Base-by-base conservation (phyloP, 2,797 vertebrate species). In the Chaetodon trifasciatus region DNA sequence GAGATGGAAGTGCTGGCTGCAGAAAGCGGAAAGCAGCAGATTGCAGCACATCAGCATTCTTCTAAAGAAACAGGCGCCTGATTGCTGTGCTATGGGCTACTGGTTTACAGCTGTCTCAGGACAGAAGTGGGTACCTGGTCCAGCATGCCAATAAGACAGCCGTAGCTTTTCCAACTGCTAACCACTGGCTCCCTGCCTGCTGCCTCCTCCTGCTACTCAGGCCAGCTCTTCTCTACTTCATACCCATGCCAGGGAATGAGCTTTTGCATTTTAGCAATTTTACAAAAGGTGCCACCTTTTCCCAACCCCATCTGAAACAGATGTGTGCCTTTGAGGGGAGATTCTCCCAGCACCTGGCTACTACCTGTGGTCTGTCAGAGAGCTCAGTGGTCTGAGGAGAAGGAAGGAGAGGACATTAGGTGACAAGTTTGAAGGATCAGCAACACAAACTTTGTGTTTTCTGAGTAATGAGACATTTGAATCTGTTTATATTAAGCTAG, bases 101-200 rank as follows among this genome's bases (percentile, higher is more conserved):
- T 99, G 97, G 92, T 96, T 97, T 97, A 96, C 98, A 99, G 97
- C 98, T 99, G 98, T 97, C 97, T 97, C 96, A 78, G 96, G 97
- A 96, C 97, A 96, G 92, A 95, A 96, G 93, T 44, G 88, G 92
- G 95, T 95, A 96, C 96, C 96, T 97, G 96, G 94, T 96, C 94
- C 95, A 95, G 97, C 96, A 99, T 99, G 94, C 97, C 98, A 98
- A 98, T 97, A 96, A 98, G 96, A 96, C 92, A 94, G 94, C 96
- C 96, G 95, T 93, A 91, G 92, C 87, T 89, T 90, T 94, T 95
- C 96, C 92, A 96, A 97, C 96, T 96, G 92, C 66, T 95, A 94
- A 78, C 86, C 90, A 94, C 96, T 99, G 98, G 97, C 98, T 95
- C 93, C 91, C 88, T 97, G 97, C 98, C 98, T 89, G 82, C 85